A percentile compares a stretch with the other conserved stretches of the same genome.
These are phyloP conservation scores for Lates calcarifer DNA, from an alignment of 2,113 vertebrate species.

Conservation along the genomic window DNA sequence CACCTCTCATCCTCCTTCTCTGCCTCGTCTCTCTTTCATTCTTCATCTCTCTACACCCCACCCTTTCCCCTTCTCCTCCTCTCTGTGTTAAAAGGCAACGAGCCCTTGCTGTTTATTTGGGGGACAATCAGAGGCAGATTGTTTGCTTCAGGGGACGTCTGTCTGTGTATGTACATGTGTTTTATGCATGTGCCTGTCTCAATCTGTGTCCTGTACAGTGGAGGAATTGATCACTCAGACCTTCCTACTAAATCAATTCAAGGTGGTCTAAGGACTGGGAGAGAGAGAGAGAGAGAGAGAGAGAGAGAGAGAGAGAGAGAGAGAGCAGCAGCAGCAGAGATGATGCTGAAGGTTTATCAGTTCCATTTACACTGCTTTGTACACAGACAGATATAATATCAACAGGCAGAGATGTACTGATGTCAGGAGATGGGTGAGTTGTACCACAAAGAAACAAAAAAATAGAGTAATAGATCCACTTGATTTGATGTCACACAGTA, in stretches of 20 bases:
- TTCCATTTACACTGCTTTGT: not conserved
- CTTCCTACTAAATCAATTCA: constrained; percentile 52
- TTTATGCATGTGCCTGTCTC: constrained; percentile 34
- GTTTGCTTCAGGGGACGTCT: constrained; percentile 54
- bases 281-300: constrained; percentile 13
- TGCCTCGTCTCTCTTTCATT: not conserved
- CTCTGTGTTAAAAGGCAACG: constrained; percentile 24
- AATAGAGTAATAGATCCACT: not conserved
- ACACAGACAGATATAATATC: constrained; percentile 15
- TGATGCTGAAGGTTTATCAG: constrained; percentile 32
- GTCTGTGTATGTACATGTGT: constrained; percentile 39
- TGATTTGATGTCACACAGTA: constrained; percentile 3
- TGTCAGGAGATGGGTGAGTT: not conserved
- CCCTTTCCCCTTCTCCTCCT: not conserved
- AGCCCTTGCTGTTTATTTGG: constrained; percentile 35
- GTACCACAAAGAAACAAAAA: not conserved
- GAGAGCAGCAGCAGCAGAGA: constrained; percentile 18
- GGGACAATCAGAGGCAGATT: constrained; percentile 46
- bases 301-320: constrained; percentile 13
- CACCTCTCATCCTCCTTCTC: not conserved
- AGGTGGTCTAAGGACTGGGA: constrained; percentile 27
- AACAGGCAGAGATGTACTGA: constrained; percentile 13
- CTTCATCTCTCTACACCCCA: not conserved
- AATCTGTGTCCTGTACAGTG: constrained; percentile 31
- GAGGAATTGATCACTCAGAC: constrained; percentile 61